Percentiles rank a stretch among this genome's conserved stretches.
Evolutionary conservation across 2,113 vertebrate species (phyloP).

Genomic region (Melanerpes aurifrons): DNA sequence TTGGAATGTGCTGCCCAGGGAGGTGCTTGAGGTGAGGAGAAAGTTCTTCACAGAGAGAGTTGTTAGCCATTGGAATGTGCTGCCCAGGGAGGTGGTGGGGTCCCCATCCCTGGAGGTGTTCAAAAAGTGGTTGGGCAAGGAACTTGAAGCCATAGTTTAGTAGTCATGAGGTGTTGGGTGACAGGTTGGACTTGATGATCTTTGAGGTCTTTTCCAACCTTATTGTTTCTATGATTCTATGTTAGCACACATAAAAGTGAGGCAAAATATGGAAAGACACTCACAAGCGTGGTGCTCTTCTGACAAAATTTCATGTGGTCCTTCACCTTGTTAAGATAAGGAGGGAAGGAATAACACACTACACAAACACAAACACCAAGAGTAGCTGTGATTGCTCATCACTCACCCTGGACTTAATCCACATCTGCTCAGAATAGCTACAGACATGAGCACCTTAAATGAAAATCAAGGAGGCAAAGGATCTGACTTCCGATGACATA

Average conservation of each 20-base stretch:
- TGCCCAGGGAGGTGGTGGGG: too few relatives aligned
- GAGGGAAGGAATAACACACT: neutral
- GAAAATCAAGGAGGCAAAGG: neutral
- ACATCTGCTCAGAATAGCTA: neutral
- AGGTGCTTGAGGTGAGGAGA: too few relatives aligned
- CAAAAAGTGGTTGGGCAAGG: too few relatives aligned
- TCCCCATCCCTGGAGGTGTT: too few relatives aligned
- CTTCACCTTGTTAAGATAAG: neutral
- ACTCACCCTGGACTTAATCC: neutral
- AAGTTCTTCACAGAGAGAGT: too few relatives aligned
- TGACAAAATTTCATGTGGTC: neutral
- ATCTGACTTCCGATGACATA: neutral
- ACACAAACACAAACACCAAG: neutral
- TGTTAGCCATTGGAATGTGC: too few relatives aligned
- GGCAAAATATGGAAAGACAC: neutral
- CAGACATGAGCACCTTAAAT: neutral
- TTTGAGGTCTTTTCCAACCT: too few relatives aligned
- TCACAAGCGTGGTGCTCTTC: neutral
- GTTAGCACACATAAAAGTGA: rapidly evolving
- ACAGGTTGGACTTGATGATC: too few relatives aligned
- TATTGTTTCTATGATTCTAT: too few relatives aligned
- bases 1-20: too few relatives aligned
- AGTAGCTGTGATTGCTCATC: neutral
- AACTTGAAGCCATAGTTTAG: too few relatives aligned
- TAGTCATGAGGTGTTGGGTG: too few relatives aligned